phyloP scores from a whole-genome alignment of 2,888 invertebrate species.

The Drosophila mettleri region DNA sequence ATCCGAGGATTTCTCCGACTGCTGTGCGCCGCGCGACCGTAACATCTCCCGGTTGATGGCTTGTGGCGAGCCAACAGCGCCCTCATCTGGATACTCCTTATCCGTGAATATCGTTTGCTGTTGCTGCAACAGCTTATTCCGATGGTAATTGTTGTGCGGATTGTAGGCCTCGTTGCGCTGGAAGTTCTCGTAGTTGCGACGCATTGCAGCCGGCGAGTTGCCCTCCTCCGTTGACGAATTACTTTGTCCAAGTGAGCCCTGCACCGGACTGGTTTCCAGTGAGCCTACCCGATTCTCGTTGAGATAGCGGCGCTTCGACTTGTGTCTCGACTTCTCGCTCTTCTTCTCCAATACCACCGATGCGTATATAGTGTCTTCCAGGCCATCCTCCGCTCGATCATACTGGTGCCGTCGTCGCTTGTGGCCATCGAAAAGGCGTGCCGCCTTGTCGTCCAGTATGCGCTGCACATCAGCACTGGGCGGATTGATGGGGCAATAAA shows the following conservation, averaged over 20 bases:
- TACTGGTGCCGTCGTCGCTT: conserved; percentile 81
- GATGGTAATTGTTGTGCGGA: conserved; percentile 83
- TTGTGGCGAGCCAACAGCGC: conserved; percentile 70
- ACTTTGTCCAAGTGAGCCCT: conserved; percentile 54
- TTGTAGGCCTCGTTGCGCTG: conserved; percentile 84
- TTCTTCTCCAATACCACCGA: conserved; percentile 82
- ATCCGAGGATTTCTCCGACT: conserved; percentile 83
- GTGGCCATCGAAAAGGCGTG: conserved; percentile 81
- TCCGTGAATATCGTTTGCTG: conserved; percentile 77
- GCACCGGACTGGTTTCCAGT: conserved; percentile 81
- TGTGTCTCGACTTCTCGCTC: conserved; percentile 75
- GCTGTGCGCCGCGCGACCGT: conserved; percentile 67
- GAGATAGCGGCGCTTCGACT: conserved; percentile 83
- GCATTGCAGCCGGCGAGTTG: conserved; percentile 70
- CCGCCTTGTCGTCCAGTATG: conserved; percentile 83
- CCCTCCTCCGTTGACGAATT: conserved; percentile 81
- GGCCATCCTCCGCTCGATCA: conserved; percentile 78
- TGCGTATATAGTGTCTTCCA: conserved; percentile 82
- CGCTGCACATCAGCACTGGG: conserved; percentile 83
- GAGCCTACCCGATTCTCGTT: conserved; percentile 85
- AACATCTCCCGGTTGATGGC: conserved; percentile 83
- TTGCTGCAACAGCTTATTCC: conserved; percentile 82
- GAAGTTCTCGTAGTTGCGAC: conserved; percentile 76
- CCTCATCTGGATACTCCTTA: conserved; percentile 62
- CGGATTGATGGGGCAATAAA: conserved; percentile 84